A percentile compares a stretch with the other conserved stretches of the same genome.
phyloP scores from a whole-genome alignment of 2,888 invertebrate genomes.

The Sepioteuthis lessoniana region DNA sequence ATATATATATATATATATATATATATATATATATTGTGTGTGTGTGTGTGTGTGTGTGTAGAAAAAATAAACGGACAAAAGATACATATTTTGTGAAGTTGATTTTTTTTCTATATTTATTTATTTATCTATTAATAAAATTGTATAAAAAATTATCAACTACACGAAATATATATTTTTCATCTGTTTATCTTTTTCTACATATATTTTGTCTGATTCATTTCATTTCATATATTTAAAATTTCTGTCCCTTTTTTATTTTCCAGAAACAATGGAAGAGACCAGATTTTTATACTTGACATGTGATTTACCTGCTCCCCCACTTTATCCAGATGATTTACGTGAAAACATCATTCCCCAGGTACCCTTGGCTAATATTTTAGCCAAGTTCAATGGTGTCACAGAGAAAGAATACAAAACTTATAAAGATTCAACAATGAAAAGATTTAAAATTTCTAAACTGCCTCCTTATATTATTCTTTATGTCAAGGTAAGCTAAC shows the following conservation, averaged over 20 bases:
- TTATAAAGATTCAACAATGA: constrained; percentile 98
- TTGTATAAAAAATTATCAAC: no score
- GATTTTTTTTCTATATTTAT: no score
- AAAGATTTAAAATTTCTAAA: constrained; percentile 94
- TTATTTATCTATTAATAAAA: no score
- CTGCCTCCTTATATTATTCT: constrained; percentile 95
- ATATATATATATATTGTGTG: no score
- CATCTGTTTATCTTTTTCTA: no score
- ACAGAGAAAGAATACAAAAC: constrained; percentile 98
- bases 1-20: no score
- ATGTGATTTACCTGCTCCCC: constrained; percentile 97
- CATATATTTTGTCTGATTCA: no score
- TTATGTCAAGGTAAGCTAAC: constrained; percentile 84
- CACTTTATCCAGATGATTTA: constrained; percentile 94
- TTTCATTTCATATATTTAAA: no score
- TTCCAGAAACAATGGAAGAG: constrained; percentile 81
- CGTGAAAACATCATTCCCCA: constrained; percentile 99
- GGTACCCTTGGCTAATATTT: constrained; percentile 92
- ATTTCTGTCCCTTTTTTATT: not conserved
- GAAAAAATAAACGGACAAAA: no score
- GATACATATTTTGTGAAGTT: no score
- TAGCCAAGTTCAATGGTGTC: constrained; percentile 96
- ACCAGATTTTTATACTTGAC: constrained; percentile 96
- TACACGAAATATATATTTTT: no score
- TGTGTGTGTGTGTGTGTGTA: no score